A percentile compares a stretch with the other conserved stretches of the same genome.
These are phyloP conservation scores for Malacoctenus gilli DNA, from an alignment of 2,797 vertebrate species.

Conservation along the genomic window DNA sequence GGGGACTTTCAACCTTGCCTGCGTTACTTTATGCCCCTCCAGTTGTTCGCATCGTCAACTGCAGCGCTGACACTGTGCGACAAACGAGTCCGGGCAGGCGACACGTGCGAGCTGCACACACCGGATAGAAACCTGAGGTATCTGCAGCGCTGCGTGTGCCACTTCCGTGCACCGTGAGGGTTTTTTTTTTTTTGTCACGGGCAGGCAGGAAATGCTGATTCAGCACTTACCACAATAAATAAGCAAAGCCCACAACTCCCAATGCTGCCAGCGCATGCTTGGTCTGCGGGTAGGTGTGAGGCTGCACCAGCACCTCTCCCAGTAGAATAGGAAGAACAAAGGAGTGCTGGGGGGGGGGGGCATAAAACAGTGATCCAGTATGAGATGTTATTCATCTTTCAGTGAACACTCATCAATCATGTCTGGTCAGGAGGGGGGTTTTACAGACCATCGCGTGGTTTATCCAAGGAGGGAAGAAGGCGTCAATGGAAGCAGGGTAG, in stretches of 20 bases:
- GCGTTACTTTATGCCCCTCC: no score
- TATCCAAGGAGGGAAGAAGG: conserved; percentile 86
- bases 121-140: no score
- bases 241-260: conserved; percentile 69
- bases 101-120: no score
- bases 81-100: no score
- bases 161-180: no score
- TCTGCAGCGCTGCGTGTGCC: no score
- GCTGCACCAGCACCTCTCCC: conserved; percentile 82
- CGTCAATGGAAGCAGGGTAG: conserved; percentile 86
- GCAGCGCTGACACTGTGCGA: no score
- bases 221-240: conserved; percentile 86
- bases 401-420: no score
- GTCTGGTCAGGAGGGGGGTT: no score
- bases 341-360: conserved; percentile 81
- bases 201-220: conserved; percentile 3
- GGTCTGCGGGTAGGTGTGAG: conserved; percentile 81
- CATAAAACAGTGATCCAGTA: background rate
- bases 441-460: conserved; percentile 89
- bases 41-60: no score
- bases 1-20: no score
- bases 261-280: conserved; percentile 82
- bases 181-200: background rate
- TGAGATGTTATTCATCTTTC: no score
- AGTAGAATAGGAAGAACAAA: conserved; percentile 82